Base-by-base conservation (phyloP, 2,888 invertebrate genomes). In the Epistrophella euchroma region DNA sequence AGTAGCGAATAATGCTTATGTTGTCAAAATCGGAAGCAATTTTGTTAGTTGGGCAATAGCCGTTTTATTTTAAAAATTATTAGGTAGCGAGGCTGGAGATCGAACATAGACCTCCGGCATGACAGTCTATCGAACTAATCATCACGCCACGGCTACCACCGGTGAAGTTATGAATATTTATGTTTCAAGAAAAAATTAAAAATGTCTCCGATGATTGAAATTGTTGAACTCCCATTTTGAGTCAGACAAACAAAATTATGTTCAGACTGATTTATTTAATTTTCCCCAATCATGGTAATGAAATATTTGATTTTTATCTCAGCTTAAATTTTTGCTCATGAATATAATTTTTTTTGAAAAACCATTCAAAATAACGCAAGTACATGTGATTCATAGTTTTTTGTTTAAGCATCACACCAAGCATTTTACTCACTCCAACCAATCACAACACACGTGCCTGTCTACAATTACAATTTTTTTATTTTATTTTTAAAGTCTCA, bases 361-460 rank as follows among this genome's bases (percentile, higher is more conserved):
- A 19, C 0, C 11, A 15, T 22, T 13, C 25, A 2, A 6, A 25
- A 25, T 15, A 52, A 6, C 13, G 15, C 13, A 52, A 15, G 11
- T 15, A 52, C 2, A 52, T 15, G 28, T 52, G 17, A 35, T 58
- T 58, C 35, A 56, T 32, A 19, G 15, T 52, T 13, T 52, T 56
- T 4, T 11, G n/a, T 32, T 35, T 19, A 10, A 32, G 15, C 32
- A 56, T 32, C 56, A 37, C 19, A 35, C n/a, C n/a, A 37, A 35
- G 1, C 19, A 15, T 17, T 60, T 22, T 1, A 4, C 32, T 40
- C 40, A 60, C 15, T 2, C 9, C 22, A 60, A 22, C 4, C 37
- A 60, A 40, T n/a, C 15, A 4, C 6, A 64, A 9, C 45, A 64
- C 64, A 64, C 66, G 47, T 66, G 66, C 15, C 66, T 45, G 7